Evolutionary conservation across 2,113 vertebrate species (phyloP).

Genomic region (Nycticebus coucang): DNA sequence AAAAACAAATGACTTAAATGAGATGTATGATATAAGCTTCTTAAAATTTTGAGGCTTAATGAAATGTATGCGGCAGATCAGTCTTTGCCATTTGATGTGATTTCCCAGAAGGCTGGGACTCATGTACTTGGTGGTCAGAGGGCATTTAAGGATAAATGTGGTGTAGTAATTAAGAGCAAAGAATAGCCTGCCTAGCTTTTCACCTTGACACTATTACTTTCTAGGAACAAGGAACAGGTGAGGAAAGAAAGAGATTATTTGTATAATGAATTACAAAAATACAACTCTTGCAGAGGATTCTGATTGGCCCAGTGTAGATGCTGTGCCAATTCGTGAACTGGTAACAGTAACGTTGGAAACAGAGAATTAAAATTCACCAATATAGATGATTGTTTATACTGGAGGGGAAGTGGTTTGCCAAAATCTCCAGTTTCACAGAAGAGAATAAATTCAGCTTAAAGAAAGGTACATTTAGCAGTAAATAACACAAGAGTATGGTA

Average conservation of each 20-base stretch:
- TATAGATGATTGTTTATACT: background rate
- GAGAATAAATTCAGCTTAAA: conserved; percentile 40
- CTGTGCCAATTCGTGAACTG: background rate
- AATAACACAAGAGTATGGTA: conserved; percentile 22
- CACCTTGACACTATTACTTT: background rate
- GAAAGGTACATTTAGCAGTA: conserved; percentile 17
- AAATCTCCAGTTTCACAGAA: background rate
- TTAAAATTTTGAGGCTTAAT: background rate
- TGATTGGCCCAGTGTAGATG: background rate
- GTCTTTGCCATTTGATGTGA: background rate
- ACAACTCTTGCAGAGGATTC: conserved; percentile 1
- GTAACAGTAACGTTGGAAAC: background rate
- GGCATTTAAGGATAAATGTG: background rate
- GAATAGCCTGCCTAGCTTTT: background rate
- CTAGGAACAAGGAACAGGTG: background rate
- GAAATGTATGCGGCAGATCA: background rate
- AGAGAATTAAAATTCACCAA: background rate
- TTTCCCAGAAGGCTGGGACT: background rate
- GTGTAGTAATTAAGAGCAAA: background rate
- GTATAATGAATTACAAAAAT: background rate
- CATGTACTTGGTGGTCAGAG: background rate
- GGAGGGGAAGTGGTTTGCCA: background rate
- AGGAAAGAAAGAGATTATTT: background rate
- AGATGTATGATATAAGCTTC: background rate
- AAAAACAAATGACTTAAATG: background rate